Conservation (phyloP, 23 tunicate species). For the Phallusia fumigata region DNA sequence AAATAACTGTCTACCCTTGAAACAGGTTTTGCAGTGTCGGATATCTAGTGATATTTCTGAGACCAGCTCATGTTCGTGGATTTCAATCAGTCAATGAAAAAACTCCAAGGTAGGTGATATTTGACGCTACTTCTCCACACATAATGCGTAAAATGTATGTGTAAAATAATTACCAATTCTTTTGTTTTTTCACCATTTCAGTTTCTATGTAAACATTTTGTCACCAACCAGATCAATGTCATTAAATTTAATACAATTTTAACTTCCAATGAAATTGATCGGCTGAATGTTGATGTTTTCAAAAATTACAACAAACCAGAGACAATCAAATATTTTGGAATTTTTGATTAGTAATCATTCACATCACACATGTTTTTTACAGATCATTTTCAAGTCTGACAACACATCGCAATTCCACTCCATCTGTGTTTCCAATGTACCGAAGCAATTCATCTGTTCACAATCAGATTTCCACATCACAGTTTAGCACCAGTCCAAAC, state of each 20-base stretch:
- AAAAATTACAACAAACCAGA: too few species aligned
- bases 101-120: conserved; percentile 54
- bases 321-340: too few species aligned
- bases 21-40: conserved; percentile 76
- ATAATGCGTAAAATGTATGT: neutral
- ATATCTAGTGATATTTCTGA: conserved; percentile 65
- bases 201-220: too few species aligned
- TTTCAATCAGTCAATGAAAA: conserved; percentile 53
- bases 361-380: neutral
- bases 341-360: too few species aligned
- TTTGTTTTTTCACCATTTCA: too few species aligned
- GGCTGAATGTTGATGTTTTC: too few species aligned
- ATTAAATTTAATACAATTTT: too few species aligned
- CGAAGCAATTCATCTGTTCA: neutral
- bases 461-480: conserved; percentile 14
- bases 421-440: conserved; percentile 10
- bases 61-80: conserved; percentile 84
- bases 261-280: too few species aligned
- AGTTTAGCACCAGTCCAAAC: conserved; percentile 20
- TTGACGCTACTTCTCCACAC: neutral
- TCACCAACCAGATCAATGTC: too few species aligned
- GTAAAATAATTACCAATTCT: too few species aligned
- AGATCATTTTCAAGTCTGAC: conserved; percentile 36
- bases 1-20: neutral
- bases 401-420: conserved; percentile 50